Evolutionary conservation across 2,888 invertebrate species (phyloP).

Genomic region (Luffia ferchaultella): DNA sequence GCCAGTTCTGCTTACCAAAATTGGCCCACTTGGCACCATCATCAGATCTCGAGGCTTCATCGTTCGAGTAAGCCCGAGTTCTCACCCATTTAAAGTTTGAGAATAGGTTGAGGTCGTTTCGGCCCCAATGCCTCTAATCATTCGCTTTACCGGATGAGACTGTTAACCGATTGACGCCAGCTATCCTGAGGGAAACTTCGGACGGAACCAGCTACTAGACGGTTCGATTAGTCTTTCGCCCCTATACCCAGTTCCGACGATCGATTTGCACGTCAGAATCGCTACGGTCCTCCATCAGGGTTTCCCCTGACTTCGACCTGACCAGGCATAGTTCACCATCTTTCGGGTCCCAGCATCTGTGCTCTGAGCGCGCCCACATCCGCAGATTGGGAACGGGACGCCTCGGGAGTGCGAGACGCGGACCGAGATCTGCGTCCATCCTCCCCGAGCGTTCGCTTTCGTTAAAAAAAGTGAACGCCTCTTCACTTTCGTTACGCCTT

Average conservation of each 20-base stretch:
- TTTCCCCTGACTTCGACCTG: constrained; percentile 75
- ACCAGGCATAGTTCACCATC: constrained; percentile 78
- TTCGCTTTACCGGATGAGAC: constrained; percentile 72
- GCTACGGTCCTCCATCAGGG: constrained; percentile 76
- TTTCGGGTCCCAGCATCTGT: constrained; percentile 75
- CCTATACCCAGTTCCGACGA: constrained; percentile 79
- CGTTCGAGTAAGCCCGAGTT: constrained; percentile 68
- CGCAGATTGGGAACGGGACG: constrained; percentile 18
- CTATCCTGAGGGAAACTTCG: constrained; percentile 81
- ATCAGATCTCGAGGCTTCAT: constrained; percentile 61
- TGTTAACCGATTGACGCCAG: constrained; percentile 56
- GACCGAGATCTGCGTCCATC: neutral
- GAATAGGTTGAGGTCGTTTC: constrained; percentile 73
- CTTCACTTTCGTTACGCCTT: constrained; percentile 71
- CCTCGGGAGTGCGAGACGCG: constrained; percentile 15
- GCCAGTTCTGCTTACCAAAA: constrained; percentile 84
- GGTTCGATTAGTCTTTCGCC: constrained; percentile 77
- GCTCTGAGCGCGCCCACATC: constrained; percentile 65
- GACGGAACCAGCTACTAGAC: constrained; percentile 81
- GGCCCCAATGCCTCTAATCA: constrained; percentile 63
- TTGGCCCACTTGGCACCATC: constrained; percentile 74
- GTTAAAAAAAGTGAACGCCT: too few species aligned
- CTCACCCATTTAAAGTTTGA: constrained; percentile 79
- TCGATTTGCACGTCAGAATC: constrained; percentile 83
- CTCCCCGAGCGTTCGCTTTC: too few species aligned